Conservation (phyloP, 2,113 vertebrate genomes). For the Pollimyrus isidori region DNA sequence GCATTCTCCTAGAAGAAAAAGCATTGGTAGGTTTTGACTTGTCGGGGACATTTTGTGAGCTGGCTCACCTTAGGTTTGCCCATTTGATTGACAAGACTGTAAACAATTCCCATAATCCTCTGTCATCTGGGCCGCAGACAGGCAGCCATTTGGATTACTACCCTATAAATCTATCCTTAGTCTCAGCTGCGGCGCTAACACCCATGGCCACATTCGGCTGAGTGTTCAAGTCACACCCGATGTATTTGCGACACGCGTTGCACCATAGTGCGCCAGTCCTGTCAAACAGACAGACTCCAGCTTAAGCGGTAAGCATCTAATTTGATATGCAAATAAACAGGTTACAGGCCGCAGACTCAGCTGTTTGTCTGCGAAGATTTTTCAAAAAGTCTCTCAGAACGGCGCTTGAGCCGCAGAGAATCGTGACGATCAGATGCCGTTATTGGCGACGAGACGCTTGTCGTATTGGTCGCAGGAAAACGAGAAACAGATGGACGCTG, state of each 20-base stretch:
- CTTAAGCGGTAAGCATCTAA: not conserved
- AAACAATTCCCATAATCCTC: conserved; percentile 19
- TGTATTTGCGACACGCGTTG: not conserved
- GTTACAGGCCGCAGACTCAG: not conserved
- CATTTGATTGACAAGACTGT: conserved; percentile 23
- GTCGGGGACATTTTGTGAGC: not conserved
- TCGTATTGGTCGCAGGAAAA: not conserved
- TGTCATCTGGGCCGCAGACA: conserved; percentile 9
- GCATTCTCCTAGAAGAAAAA: not conserved
- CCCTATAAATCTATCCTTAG: conserved; percentile 13
- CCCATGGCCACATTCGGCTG: not conserved
- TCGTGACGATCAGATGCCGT: not conserved
- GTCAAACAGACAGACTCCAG: not conserved
- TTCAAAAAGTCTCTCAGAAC: not conserved
- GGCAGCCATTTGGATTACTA: conserved; percentile 16
- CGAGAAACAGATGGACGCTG: conserved; percentile 24
- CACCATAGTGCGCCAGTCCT: not conserved
- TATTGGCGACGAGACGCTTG: not conserved
- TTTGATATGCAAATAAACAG: not conserved
- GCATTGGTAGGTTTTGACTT: not conserved
- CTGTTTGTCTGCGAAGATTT: not conserved
- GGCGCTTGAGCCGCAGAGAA: not conserved
- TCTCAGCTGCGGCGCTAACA: not conserved
- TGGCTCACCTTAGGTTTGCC: not conserved
- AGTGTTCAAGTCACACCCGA: not conserved